Conservation (phyloP, 1,140 invertebrate genomes). For the Megalopta genalis region DNA sequence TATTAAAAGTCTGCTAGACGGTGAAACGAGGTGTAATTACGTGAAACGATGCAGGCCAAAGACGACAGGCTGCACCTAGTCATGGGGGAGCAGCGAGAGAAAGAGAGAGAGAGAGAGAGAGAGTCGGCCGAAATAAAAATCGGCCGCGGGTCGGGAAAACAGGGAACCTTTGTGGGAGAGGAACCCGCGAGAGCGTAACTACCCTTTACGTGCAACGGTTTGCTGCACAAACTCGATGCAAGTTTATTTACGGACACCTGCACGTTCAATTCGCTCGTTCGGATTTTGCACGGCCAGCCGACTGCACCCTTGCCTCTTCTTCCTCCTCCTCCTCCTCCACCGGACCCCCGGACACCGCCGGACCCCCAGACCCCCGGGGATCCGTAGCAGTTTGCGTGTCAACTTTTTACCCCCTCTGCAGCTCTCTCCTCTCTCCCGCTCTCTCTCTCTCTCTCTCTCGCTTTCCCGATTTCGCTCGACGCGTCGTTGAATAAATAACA, state of each 20-base stretch:
- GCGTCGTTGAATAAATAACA: conserved; percentile 40
- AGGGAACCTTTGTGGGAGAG: conserved; percentile 49
- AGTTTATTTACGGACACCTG: conserved; percentile 72
- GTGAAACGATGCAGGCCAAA: conserved; percentile 41
- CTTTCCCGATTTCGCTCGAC: not conserved
- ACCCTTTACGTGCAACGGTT: conserved; percentile 69
- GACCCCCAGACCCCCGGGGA: too few species aligned
- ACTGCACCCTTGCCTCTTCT: too few species aligned
- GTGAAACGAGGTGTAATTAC: conserved; percentile 38
- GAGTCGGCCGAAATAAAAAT: conserved; percentile 55
- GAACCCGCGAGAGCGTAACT: conserved; percentile 64
- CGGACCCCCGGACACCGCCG: too few species aligned
- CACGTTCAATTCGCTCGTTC: conserved; percentile 57
- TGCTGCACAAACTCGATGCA: conserved; percentile 66
- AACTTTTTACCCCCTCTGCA: conserved; percentile 7
- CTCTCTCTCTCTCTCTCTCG: too few species aligned
- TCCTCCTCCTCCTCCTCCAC: too few species aligned
- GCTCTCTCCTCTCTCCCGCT: not conserved
- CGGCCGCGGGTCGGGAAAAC: conserved; percentile 33
- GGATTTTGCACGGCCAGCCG: conserved; percentile 47
- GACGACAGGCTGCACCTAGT: not conserved
- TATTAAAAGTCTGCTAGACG: too few species aligned
- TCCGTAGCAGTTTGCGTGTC: conserved; percentile 41
- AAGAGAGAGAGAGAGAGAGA: too few species aligned
- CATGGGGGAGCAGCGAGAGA: conserved; percentile 3